These are phyloP conservation scores for Diachrysia chrysitis DNA, from an alignment of 2,888 invertebrate genomes.

Conservation along the genomic window DNA sequence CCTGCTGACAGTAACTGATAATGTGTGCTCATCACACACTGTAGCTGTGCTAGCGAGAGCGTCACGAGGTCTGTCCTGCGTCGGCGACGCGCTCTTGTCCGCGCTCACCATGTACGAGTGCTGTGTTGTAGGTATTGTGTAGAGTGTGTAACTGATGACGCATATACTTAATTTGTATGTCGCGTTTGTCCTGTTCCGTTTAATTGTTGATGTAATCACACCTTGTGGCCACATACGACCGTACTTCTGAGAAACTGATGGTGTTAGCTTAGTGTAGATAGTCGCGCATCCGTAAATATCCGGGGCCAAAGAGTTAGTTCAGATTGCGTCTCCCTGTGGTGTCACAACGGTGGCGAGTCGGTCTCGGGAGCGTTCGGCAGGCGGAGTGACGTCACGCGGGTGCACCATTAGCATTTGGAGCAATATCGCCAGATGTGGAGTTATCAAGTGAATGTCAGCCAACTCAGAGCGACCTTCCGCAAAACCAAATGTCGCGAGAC, in stretches of 20 bases:
- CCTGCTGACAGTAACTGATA: too few relatives aligned
- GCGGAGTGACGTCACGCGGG: background rate
- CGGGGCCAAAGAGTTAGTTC: too few relatives aligned
- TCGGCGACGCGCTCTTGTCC: too few relatives aligned
- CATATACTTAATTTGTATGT: conserved; percentile 13
- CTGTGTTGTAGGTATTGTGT: too few relatives aligned
- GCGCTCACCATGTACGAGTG: too few relatives aligned
- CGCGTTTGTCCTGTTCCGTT: conserved; percentile 11
- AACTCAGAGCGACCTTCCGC: conserved; percentile 12
- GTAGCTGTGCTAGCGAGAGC: too few relatives aligned
- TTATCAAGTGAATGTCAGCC: conserved; percentile 4
- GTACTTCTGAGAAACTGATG: background rate
- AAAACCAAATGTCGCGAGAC: conserved; percentile 18
- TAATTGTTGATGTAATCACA: conserved; percentile 10
- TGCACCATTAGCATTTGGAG: background rate
- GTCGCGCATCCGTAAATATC: too few relatives aligned
- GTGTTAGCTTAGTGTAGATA: background rate
- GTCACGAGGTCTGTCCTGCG: too few relatives aligned
- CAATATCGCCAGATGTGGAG: conserved; percentile 1
- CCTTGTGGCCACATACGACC: conserved; percentile 7
- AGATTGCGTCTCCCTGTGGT: too few relatives aligned
- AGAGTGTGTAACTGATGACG: background rate
- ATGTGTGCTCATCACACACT: too few relatives aligned
- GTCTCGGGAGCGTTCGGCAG: too few relatives aligned
- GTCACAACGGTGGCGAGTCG: too few relatives aligned